These are phyloP conservation scores for Perithous albicinctus DNA, from an alignment of 2,888 invertebrate species.

Conservation along the genomic window DNA sequence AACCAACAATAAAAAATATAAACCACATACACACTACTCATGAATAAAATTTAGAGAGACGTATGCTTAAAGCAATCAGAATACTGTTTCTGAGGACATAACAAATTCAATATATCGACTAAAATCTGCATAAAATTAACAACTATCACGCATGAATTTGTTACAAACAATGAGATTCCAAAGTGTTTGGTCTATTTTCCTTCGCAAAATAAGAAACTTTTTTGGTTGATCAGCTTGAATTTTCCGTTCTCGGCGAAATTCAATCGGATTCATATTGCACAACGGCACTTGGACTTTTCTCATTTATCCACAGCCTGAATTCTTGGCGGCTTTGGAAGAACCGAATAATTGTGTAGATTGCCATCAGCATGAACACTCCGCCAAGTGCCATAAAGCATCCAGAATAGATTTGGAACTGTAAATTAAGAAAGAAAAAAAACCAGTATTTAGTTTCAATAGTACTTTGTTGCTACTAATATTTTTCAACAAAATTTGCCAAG, in stretches of 20 bases:
- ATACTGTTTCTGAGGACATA: slow-evolving; percentile 13
- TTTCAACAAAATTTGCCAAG: neutral
- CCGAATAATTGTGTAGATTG: slow-evolving; percentile 75
- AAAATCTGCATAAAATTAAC: neutral
- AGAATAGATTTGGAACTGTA: slow-evolving; percentile 90
- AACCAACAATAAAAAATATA: neutral
- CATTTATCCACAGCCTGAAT: slow-evolving; percentile 55
- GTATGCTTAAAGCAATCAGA: neutral
- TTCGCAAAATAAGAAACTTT: neutral
- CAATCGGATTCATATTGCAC: neutral
- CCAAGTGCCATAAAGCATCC: slow-evolving; percentile 89
- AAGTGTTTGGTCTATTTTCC: neutral
- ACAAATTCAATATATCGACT: slow-evolving; percentile 3
- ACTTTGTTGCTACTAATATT: too few relatives aligned
- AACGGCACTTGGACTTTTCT: slow-evolving; percentile 8
- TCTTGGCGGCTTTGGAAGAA: slow-evolving; percentile 57
- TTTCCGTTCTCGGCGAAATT: slow-evolving; percentile 2
- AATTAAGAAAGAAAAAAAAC: slow-evolving; percentile 68
- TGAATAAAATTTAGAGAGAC: neutral
- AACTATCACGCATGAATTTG: neutral
- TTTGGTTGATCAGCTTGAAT: slow-evolving; percentile 7
- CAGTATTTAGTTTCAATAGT: too few relatives aligned
- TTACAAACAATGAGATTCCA: neutral
- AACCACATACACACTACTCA: neutral
- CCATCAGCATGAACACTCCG: slow-evolving; percentile 86